Percentiles rank a stretch among this genome's conserved stretches.
These are phyloP conservation scores for Anolis apletophallus DNA, from an alignment of 2,797 vertebrate species.

Conservation along the genomic window DNA sequence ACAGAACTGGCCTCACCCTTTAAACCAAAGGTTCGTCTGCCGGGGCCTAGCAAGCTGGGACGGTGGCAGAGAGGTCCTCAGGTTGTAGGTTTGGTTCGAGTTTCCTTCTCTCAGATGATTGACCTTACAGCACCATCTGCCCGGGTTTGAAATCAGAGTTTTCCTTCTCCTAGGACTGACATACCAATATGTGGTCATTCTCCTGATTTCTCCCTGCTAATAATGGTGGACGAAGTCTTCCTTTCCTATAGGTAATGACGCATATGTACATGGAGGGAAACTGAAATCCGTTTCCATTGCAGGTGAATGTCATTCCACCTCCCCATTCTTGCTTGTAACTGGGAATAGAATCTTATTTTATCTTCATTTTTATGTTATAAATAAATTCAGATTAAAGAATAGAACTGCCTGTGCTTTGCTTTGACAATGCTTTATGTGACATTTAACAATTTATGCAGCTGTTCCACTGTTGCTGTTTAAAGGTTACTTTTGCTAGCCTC, in stretches of 20 bases:
- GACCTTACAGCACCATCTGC: no score
- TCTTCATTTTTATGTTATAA: conserved; percentile 47
- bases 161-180: no score
- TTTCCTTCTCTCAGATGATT: no score
- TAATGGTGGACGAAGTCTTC: neutral
- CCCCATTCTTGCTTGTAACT: conserved; percentile 28
- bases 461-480: conserved; percentile 42
- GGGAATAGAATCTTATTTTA: conserved; percentile 28
- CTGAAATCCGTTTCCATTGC: neutral
- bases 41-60: no score
- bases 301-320: conserved; percentile 10
- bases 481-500: conserved; percentile 45
- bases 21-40: no score
- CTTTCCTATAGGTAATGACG: neutral
- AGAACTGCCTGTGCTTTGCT: conserved; percentile 42
- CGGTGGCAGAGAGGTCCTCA: no score
- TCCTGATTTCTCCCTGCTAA: neutral
- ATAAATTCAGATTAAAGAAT: conserved; percentile 40
- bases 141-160: no score
- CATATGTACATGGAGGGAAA: no score
- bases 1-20: no score
- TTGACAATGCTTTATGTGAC: conserved; percentile 47
- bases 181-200: neutral
- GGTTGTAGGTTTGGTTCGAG: no score
- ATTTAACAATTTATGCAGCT: conserved; percentile 51